Evolutionary conservation across 2,113 vertebrate genomes (phyloP).

Genomic region (Tympanuchus pallidicinctus): DNA sequence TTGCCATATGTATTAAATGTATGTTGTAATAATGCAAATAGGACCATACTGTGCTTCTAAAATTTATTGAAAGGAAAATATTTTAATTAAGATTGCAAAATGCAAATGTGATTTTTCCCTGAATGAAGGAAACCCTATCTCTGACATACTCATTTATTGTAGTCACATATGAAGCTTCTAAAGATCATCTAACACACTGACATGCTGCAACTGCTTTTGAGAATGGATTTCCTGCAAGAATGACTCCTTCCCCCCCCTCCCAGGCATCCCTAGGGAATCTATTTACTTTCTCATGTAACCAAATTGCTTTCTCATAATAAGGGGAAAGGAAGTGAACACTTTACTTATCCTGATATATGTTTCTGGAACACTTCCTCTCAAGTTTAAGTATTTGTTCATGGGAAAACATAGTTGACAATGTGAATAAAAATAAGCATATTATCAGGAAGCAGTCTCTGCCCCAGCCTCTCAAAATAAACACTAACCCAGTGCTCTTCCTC

Average conservation of each 20-base stretch:
- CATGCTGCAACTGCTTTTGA: constrained; percentile 7
- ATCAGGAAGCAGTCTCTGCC: constrained; percentile 5
- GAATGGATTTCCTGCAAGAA: not conserved
- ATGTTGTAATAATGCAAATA: not conserved
- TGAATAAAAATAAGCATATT: constrained; percentile 48
- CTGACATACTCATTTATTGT: not conserved
- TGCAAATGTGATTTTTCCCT: not conserved
- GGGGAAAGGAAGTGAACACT: not conserved
- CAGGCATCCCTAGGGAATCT: constrained; percentile 13
- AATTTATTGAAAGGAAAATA: not conserved
- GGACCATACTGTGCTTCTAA: not conserved
- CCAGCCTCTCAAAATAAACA: not conserved
- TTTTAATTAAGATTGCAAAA: not conserved
- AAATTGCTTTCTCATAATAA: constrained; percentile 50
- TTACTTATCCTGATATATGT: constrained; percentile 28
- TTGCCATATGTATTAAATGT: not conserved
- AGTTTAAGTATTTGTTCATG: constrained; percentile 65
- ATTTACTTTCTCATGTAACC: constrained; percentile 37
- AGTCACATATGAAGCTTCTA: not conserved
- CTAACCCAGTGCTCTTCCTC: not conserved
- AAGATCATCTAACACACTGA: not conserved
- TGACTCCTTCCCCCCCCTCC: not conserved
- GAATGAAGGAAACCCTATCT: not conserved
- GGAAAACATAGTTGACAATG: constrained; percentile 58
- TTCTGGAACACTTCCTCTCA: constrained; percentile 48